A percentile compares a stretch with the other conserved stretches of the same genome.
phyloP scores from a whole-genome alignment of 2,797 vertebrate genomes.

The Phalloptychus januarius region DNA sequence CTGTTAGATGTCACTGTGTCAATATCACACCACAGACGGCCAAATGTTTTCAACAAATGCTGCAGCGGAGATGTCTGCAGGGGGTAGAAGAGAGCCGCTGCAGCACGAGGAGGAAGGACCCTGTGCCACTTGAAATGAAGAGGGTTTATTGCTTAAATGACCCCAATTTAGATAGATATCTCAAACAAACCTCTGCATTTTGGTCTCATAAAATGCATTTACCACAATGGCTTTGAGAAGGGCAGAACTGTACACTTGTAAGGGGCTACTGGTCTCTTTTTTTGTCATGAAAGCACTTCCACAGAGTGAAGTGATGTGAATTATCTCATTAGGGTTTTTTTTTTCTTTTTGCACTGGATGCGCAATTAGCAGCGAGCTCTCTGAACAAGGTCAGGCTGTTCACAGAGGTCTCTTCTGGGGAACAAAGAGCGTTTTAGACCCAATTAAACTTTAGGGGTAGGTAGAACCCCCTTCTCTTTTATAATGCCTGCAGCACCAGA shows the following conservation, averaged over 20 bases:
- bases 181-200: conserved; percentile 19
- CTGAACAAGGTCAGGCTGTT: conserved; percentile 69
- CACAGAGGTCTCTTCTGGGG: conserved; percentile 52
- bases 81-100: conserved; percentile 8
- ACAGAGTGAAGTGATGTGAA: conserved; percentile 51
- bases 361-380: conserved; percentile 69
- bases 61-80: conserved; percentile 18
- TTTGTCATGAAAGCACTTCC: conserved; percentile 46
- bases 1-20: conserved; percentile 23
- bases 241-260: conserved; percentile 26
- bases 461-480: conserved; percentile 49
- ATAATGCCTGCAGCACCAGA: conserved; percentile 32
- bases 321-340: conserved; percentile 63
- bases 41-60: conserved; percentile 63
- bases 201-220: conserved; percentile 12
- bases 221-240: background rate
- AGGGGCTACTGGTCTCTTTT: conserved; percentile 29
- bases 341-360: conserved; percentile 56
- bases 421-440: conserved; percentile 72
- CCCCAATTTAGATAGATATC: background rate
- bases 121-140: conserved; percentile 21
- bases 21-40: conserved; percentile 27
- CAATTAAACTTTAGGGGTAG: conserved; percentile 68
- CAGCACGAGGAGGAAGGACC: conserved; percentile 22
- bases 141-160: background rate